These are phyloP conservation scores for Trissolcus brochymenae DNA, from an alignment of 2,888 invertebrate genomes.

Conservation along the genomic window DNA sequence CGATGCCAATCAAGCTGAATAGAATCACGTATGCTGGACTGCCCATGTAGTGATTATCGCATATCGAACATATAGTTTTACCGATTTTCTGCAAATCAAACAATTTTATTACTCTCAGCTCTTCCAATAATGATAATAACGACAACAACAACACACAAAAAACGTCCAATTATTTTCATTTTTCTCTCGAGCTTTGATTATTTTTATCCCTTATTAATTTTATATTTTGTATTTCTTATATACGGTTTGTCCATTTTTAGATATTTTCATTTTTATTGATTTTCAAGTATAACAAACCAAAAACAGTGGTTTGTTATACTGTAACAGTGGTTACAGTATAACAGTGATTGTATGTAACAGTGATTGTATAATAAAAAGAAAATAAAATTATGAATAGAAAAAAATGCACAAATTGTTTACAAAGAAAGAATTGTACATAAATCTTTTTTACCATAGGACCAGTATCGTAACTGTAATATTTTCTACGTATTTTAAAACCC, in stretches of 20 bases:
- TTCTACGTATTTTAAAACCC: conserved; percentile 47
- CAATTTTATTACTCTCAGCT: not conserved
- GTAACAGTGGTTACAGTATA: too few relatives aligned
- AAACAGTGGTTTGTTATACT: too few relatives aligned
- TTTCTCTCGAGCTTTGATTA: not conserved
- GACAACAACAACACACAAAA: conserved; percentile 2
- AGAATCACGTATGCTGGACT: conserved; percentile 70
- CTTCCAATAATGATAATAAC: not conserved
- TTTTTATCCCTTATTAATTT: not conserved
- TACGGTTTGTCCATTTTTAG: too few relatives aligned
- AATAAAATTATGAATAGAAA: too few relatives aligned
- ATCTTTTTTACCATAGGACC: conserved; percentile 41
- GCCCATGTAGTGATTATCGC: conserved; percentile 70
- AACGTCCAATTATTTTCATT: not conserved
- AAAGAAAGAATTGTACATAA: too few relatives aligned
- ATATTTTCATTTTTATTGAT: too few relatives aligned
- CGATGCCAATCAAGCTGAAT: conserved; percentile 73
- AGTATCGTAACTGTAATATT: conserved; percentile 44
- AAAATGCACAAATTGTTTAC: too few relatives aligned
- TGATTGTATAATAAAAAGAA: too few relatives aligned
- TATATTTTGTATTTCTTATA: not conserved
- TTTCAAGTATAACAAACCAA: not conserved
- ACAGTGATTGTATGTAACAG: too few relatives aligned
- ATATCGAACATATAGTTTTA: conserved; percentile 68
- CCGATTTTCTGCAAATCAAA: conserved; percentile 52